phyloP scores from a whole-genome alignment of 2,797 vertebrate species.

The Fratercula arctica region DNA sequence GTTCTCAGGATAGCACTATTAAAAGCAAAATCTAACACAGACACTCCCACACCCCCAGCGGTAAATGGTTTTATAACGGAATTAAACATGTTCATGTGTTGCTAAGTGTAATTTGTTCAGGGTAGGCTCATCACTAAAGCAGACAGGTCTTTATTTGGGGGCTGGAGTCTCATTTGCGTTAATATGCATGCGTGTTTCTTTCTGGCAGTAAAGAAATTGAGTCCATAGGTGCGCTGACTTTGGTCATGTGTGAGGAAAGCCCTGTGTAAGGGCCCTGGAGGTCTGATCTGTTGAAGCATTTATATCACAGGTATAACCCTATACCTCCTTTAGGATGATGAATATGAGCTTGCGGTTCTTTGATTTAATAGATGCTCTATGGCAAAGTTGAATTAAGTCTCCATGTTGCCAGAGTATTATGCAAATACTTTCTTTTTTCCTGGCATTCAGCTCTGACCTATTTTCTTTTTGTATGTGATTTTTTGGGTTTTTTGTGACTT shows the following conservation, averaged over 20 bases:
- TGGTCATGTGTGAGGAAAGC: not conserved
- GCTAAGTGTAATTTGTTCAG: not conserved
- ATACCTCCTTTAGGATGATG: not conserved
- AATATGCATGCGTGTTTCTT: not conserved
- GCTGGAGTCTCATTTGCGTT: not conserved
- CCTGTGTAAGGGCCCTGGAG: rapidly evolving
- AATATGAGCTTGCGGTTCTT: not conserved
- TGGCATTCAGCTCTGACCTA: not conserved
- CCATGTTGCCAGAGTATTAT: not conserved
- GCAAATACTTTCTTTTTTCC: not conserved
- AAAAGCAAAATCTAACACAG: not conserved
- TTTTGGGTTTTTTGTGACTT: not conserved
- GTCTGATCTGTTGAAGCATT: not conserved
- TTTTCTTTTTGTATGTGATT: not conserved
- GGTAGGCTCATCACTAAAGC: not conserved
- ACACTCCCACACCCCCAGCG: not conserved
- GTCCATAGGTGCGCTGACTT: not conserved
- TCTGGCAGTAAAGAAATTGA: not conserved
- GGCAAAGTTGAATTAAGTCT: not conserved
- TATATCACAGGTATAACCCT: not conserved
- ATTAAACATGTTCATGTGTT: not conserved
- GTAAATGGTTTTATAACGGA: not conserved
- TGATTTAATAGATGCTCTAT: not conserved
- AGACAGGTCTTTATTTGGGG: not conserved
- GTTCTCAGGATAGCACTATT: not conserved